These are phyloP conservation scores for Spodoptera frugiperda DNA, from an alignment of 1,140 invertebrate genomes.

Conservation along the genomic window DNA sequence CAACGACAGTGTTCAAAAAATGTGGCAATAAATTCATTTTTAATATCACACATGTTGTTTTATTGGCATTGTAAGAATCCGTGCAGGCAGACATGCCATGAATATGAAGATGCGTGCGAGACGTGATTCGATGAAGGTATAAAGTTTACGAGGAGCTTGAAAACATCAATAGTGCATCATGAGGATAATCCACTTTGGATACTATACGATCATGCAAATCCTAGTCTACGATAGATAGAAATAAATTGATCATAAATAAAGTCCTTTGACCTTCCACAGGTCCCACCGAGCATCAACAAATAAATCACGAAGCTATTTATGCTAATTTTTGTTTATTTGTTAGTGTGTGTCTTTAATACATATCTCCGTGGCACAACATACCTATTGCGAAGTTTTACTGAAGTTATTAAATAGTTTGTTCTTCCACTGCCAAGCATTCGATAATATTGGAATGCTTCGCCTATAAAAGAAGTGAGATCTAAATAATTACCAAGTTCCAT, in stretches of 20 bases:
- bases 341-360: too few species aligned
- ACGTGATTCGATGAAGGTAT: slow-evolving; percentile 55
- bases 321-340: neutral
- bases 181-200: slow-evolving; percentile 59
- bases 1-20: neutral
- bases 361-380: too few species aligned
- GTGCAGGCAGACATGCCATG: slow-evolving; percentile 15
- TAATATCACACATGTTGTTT: slow-evolving; percentile 27
- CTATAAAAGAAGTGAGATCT: too few species aligned
- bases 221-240: slow-evolving; percentile 60
- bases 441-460: too few species aligned
- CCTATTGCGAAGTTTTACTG: too few species aligned
- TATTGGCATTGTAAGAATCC: slow-evolving; percentile 12
- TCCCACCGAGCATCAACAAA: slow-evolving; percentile 27
- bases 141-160: slow-evolving; percentile 57
- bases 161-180: slow-evolving; percentile 65
- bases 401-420: too few species aligned
- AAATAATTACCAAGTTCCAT: too few species aligned
- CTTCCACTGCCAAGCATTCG: too few species aligned
- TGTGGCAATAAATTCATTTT: slow-evolving; percentile 28
- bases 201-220: slow-evolving; percentile 59
- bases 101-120: slow-evolving; percentile 43
- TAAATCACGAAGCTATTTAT: slow-evolving; percentile 32
- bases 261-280: slow-evolving; percentile 55
- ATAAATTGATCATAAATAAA: slow-evolving; percentile 59